Evolutionary conservation across 2,888 invertebrate genomes (phyloP).

Genomic region (Amphipyra tragopoginis): DNA sequence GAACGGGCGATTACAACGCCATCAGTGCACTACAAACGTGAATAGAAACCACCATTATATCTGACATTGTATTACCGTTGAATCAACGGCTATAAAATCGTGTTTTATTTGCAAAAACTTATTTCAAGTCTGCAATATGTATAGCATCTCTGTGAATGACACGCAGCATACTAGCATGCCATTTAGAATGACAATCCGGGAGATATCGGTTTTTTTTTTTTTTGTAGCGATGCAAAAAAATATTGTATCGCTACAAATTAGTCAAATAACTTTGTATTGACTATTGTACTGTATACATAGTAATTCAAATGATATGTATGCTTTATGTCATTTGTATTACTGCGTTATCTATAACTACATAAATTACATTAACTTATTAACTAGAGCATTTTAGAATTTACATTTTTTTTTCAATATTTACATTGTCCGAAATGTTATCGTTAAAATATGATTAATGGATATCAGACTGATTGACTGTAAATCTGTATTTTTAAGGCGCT

Average conservation of each 20-base stretch:
- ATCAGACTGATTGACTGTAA: slow-evolving; percentile 7
- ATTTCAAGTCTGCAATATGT: background rate
- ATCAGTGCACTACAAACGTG: slow-evolving; percentile 1
- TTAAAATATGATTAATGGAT: slow-evolving; percentile 12
- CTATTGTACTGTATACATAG: slow-evolving; percentile 46
- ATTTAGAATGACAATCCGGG: slow-evolving; percentile 26
- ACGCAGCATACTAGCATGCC: slow-evolving; percentile 28
- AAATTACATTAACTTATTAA: slow-evolving; percentile 18
- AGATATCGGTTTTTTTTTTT: background rate
- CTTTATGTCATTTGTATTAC: slow-evolving; percentile 15
- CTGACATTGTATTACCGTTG: no score
- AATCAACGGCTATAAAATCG: no score
- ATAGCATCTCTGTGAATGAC: slow-evolving; percentile 1
- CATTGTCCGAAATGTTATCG: slow-evolving; percentile 31
- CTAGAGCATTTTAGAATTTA: slow-evolving; percentile 27
- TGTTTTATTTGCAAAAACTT: background rate
- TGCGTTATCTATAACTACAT: slow-evolving; percentile 3
- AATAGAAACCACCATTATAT: background rate
- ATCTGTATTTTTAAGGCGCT: no score
- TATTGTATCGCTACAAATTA: slow-evolving; percentile 5
- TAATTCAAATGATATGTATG: slow-evolving; percentile 36
- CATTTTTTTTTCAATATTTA: slow-evolving; percentile 40
- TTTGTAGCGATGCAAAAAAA: slow-evolving; percentile 5
- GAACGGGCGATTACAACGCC: slow-evolving; percentile 9
- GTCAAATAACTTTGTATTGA: slow-evolving; percentile 20